Percentiles rank a stretch among this genome's conserved stretches.
Evolutionary conservation across 2,113 vertebrate species (phyloP).

Genomic region (Osmerus eperlanus): DNA sequence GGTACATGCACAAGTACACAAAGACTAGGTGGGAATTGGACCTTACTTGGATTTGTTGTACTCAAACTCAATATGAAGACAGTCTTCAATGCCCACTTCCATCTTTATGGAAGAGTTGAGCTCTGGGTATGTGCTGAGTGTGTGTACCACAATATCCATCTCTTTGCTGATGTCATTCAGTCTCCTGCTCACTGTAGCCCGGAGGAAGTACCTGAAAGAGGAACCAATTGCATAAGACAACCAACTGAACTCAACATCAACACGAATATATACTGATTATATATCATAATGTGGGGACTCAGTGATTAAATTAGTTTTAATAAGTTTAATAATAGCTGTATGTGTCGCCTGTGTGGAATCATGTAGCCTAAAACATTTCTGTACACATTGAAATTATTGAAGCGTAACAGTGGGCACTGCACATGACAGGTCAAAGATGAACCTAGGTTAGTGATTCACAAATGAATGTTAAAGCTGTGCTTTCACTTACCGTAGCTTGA

Average conservation of each 20-base stretch:
- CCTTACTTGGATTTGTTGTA: conserved; percentile 99
- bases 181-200: conserved; percentile 91
- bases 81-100: conserved; percentile 98
- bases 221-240: background rate
- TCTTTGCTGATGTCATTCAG: conserved; percentile 94
- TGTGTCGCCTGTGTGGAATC: background rate
- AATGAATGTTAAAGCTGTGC: conserved; percentile 31
- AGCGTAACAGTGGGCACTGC: background rate
- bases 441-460: background rate
- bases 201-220: conserved; percentile 87
- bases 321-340: background rate
- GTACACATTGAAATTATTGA: no score
- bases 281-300: background rate
- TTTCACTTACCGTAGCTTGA: conserved; percentile 85
- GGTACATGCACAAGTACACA: background rate
- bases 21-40: background rate
- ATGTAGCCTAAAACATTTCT: background rate
- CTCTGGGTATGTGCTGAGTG: conserved; percentile 90
- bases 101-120: conserved; percentile 98
- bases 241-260: background rate
- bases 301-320: background rate
- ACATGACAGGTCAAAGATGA: conserved; percentile 16
- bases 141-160: conserved; percentile 96
- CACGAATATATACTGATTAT: background rate
- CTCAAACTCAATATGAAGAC: conserved; percentile 98